Base-by-base conservation (phyloP, 1,140 invertebrate genomes). In the Hormaphis cornu region DNA sequence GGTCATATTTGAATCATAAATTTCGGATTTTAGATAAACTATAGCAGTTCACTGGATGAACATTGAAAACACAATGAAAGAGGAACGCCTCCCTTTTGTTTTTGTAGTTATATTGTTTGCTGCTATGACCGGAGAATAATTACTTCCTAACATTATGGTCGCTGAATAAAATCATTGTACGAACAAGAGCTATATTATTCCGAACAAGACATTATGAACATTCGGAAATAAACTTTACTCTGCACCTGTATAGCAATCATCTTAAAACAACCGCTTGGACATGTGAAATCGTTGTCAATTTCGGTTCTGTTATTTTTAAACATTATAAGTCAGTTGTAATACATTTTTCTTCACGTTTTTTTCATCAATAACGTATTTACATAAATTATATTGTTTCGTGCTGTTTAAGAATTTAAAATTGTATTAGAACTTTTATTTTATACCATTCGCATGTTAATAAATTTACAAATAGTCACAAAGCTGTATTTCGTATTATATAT, bases 21-120 rank as follows among this genome's bases (percentile, higher is more conserved):
- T 58, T 22, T 58, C 37, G 20, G 20, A 8, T 58, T 40, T 24
- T n/a, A 37, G 20, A 58, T 24, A 40, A 58, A 40, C 20, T 24
- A n/a, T n/a, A n/a, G n/a, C 54, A 3, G 33, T 58, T n/a, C 37
- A 40, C 20, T 37, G 54, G 35, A 58, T 37, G 54, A 58, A 58
- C 33, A 40, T 58, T 58, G 10, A 24, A n/a, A 24, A 22, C 20
- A 40, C 2, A 24, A 58, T 8, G 20, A 58, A 20, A 20, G 54
- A 24, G 35, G 2, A 24, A 58, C 33, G 54, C 54, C 54, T 40
- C 20, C 24, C 54, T 40, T 58, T 58, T 58, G 54, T 58, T 40
- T n/a, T 40, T 16, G 6, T 16, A 40, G 33, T 26, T 22, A 40
- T 58, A n/a, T n/a, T n/a, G 35, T 58, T 9, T 24, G 37, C 12